A percentile compares a stretch with the other conserved stretches of the same genome.
Conservation (phyloP, 2,888 invertebrate genomes). For the Diaprepes abbreviatus region DNA sequence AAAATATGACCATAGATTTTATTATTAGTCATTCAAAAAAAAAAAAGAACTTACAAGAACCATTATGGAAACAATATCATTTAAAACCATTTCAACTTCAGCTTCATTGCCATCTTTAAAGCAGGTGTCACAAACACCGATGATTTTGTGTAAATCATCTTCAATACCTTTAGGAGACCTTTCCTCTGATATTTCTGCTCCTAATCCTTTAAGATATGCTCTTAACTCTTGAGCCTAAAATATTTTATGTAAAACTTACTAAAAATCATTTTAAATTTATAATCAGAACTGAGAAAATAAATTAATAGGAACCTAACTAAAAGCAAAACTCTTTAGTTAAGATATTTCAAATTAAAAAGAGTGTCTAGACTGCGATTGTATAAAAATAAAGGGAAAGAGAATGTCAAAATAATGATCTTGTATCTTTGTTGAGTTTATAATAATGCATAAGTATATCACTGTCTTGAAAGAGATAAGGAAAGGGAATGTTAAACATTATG, state of each 20-base stretch:
- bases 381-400: too few species aligned
- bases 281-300: too few species aligned
- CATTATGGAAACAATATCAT: constrained; percentile 97
- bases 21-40: too few species aligned
- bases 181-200: constrained; percentile 95
- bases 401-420: too few species aligned
- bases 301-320: background rate
- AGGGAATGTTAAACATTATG: too few species aligned
- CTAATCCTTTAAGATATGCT: constrained; percentile 90
- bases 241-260: background rate
- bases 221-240: constrained; percentile 87
- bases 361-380: too few species aligned
- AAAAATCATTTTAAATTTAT: background rate
- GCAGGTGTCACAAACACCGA: constrained; percentile 93
- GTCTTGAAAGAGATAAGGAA: too few species aligned
- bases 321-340: background rate
- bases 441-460: too few species aligned
- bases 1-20: too few species aligned
- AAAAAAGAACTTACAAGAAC: constrained; percentile 76
- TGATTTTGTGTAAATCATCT: constrained; percentile 94
- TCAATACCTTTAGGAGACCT: constrained; percentile 91
- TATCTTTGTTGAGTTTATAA: too few species aligned
- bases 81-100: constrained; percentile 93
- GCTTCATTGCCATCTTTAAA: constrained; percentile 89
- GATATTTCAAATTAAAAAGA: too few species aligned